Percentiles rank a stretch among this genome's conserved stretches.
phyloP scores from a whole-genome alignment of 2,113 vertebrate species.

The Tangachromis dhanisi region DNA sequence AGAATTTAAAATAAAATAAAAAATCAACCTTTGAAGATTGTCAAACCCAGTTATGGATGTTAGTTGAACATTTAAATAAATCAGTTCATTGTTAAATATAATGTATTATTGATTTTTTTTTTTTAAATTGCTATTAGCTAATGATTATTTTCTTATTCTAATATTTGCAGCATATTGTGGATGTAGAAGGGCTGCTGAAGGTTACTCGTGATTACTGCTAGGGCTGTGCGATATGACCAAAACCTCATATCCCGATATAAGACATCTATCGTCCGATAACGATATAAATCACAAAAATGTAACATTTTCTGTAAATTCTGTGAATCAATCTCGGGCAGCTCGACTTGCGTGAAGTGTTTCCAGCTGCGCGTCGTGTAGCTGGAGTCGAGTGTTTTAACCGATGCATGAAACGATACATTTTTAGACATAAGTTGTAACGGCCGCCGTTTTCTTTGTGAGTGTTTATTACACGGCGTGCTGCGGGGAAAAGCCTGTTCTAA shows the following conservation, averaged over 20 bases:
- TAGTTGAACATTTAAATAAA: neutral
- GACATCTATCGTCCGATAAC: rapidly evolving
- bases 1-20: neutral
- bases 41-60: neutral
- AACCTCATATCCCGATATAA: neutral
- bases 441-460: neutral
- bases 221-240: neutral
- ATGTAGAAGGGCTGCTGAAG: neutral
- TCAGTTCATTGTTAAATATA: neutral
- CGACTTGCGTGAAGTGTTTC: rapidly evolving
- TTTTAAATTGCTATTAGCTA: neutral
- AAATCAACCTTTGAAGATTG: neutral
- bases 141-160: neutral
- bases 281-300: neutral
- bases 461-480: neutral
- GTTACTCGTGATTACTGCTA: neutral
- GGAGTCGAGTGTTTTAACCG: neutral
- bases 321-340: neutral
- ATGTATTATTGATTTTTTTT: neutral
- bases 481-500: neutral
- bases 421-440: neutral
- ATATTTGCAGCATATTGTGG: neutral
- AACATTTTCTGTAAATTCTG: neutral
- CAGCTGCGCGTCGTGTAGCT: rapidly evolving
- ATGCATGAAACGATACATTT: rapidly evolving